Evolutionary conservation across 2,797 vertebrate genomes (phyloP), one percentile per base, ranked within the genome.

Genomic region (Clarias pachynema): DNA sequence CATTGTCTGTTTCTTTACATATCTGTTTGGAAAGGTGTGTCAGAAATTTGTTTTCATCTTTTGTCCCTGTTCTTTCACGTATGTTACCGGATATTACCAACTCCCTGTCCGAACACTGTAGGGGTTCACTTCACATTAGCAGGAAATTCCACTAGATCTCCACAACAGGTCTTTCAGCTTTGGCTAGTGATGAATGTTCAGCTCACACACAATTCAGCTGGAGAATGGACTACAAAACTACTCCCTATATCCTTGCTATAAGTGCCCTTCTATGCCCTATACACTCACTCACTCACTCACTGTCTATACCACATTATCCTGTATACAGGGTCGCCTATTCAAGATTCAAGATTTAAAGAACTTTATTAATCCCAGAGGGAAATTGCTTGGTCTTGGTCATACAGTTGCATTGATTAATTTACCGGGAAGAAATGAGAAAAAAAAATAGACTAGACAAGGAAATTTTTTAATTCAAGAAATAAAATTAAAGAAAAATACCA

Each of bases 111-210:
- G 44, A 81, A 56, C 34, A 69, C 44, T 9, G 49, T 53, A 56
- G 40, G 10, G 53, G 44, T 79, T 66, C n/a, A 53, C 34, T 40
- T 63, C 63, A 56, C 34, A 66, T 68, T 81, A 82, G 29, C 80
- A 82, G 80, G 80, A 82, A 81, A 81, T 81, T 31, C 62, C 75
- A 66, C 9, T 57, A 70, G 75, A 80, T 68, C 68, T 63, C 62
- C 44, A 73, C 22, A 70, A 44, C 15, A 44, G 24, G 37, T 82
- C 63, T 65, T 56, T 78, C 22, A 56, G 74, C 57, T 66, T 15
- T 24, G 37, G 49, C 75, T 80, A 26, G 49, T 69, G n/a, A 68
- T 68, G 34, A 74, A 84, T 56, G 68, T 49, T 86, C 56, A 44
- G 49, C 66, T 83, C 40, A 70, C 53, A 73, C 40, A 72, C 14